phyloP scores from a whole-genome alignment of 2,888 invertebrate species.

The Allolobophora icterica region DNA sequence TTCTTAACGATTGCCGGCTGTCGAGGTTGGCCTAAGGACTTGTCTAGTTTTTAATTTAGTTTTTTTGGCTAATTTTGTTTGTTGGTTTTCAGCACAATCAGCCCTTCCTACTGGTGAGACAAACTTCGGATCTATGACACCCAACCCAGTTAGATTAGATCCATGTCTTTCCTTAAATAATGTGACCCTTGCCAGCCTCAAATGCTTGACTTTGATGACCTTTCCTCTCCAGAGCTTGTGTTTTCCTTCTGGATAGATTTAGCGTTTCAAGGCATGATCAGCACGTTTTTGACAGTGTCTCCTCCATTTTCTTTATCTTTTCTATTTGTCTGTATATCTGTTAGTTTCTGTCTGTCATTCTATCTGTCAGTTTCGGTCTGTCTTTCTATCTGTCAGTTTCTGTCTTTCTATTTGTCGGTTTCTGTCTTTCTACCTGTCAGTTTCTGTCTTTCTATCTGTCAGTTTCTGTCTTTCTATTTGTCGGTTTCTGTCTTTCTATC shows the following conservation, averaged over 20 bases:
- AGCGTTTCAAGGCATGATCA: not conserved
- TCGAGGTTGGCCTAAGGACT: not conserved
- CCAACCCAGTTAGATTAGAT: not conserved
- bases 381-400: not conserved
- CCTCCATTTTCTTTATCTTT: too few relatives aligned
- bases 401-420: not conserved
- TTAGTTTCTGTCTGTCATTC: not conserved
- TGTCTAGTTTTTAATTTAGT: not conserved
- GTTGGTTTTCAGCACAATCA: constrained; percentile 20
- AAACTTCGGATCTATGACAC: not conserved
- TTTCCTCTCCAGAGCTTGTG: not conserved
- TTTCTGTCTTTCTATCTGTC: not conserved
- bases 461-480: not conserved
- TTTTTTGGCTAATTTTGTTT: constrained; percentile 25
- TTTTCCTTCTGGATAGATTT: not conserved
- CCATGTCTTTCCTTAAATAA: not conserved
- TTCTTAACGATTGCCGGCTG: not conserved
- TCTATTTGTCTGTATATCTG: not conserved
- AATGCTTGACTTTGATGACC: not conserved
- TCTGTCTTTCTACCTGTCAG: too few relatives aligned
- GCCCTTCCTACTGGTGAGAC: constrained; percentile 25
- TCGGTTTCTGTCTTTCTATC: too few relatives aligned
- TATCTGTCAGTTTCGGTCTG: not conserved
- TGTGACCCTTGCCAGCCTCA: constrained; percentile 2
- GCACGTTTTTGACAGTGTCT: not conserved